phyloP scores from a whole-genome alignment of 1,140 invertebrate genomes.

The Zaprionus nigranus region DNA sequence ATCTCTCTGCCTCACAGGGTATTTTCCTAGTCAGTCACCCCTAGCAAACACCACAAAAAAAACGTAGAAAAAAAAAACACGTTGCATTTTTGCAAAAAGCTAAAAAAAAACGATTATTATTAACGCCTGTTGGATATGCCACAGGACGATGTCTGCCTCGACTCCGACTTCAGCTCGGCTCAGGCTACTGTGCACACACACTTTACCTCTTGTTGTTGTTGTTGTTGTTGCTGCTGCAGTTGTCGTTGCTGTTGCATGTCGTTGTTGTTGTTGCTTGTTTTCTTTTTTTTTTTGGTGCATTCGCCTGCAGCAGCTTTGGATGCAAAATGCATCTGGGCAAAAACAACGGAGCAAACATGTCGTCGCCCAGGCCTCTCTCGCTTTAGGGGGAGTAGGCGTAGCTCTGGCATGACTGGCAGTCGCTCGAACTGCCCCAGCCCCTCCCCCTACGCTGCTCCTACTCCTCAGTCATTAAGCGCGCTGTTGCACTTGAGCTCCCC shows the following conservation, averaged over 20 bases:
- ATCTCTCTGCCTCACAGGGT: constrained; percentile 8
- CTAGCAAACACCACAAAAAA: constrained; percentile 19
- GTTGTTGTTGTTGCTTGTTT: constrained; percentile 28
- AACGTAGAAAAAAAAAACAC: constrained; percentile 19
- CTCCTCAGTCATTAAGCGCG: constrained; percentile 70
- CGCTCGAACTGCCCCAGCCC: constrained; percentile 1
- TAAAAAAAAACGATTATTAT: constrained; percentile 69
- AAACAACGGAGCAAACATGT: constrained; percentile 69
- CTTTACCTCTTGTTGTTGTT: constrained; percentile 63
- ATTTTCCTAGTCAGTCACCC: constrained; percentile 16
- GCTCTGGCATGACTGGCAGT: constrained; percentile 55
- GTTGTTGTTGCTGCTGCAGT: constrained; percentile 4
- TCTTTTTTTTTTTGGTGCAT: constrained; percentile 70
- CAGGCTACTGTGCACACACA: constrained; percentile 74
- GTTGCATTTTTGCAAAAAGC: constrained; percentile 42
- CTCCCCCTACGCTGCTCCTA: background rate
- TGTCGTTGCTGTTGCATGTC: constrained; percentile 37
- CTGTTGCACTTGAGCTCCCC: constrained; percentile 55
- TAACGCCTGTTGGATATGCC: constrained; percentile 81
- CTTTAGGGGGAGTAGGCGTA: constrained; percentile 43
- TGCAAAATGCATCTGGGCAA: constrained; percentile 73
- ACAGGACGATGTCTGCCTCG: constrained; percentile 75
- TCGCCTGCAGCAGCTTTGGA: constrained; percentile 73
- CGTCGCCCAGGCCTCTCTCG: constrained; percentile 16
- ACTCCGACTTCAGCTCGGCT: constrained; percentile 14